Base-by-base conservation (phyloP, 2,888 invertebrate species). In the Synergus umbraculus region DNA sequence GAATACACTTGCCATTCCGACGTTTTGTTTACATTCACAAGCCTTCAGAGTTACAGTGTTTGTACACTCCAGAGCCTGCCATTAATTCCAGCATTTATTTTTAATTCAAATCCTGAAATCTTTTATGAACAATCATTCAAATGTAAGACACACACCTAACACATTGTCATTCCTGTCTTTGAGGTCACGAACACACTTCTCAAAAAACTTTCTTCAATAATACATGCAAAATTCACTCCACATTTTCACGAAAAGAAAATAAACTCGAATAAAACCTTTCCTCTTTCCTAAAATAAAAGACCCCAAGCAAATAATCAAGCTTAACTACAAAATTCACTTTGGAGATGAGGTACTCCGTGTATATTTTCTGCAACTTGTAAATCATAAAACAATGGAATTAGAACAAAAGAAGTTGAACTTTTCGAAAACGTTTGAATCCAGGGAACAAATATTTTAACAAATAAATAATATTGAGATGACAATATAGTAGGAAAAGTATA, bases 21-120 rank as follows among this genome's bases (percentile, higher is more conserved):
- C 22, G 46, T 69, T 69, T 69, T 69, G 29, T 69, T 69, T 69
- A 69, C 69, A 12, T 69, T 49, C 29, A 29, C 13, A 46, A 66
- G 10, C n/a, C 22, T 43, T 60, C 10, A 2, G 4, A 60, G 18
- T 12, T 67, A 44, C 18, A 44, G 1, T 13, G 67, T 22, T 67
- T 22, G 44, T 43, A 44, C 7, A 49, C 29, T 49, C n/a, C 9
- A 49, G 29, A 46, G 46, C 44, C 13, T 7, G 12, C 2, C 7
- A 67, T 46, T 46, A 46, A 46, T 67, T 13, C 12, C 3, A 18
- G 22, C 10, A 44, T 18, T 18, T 58, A n/a, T 58, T 18, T 22
- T 60, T 22, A 4, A 60, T 54, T 54, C n/a, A 15, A 8, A 54
- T n/a, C 7, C 54, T 54, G 54, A 8, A 54, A 54, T 54, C n/a